Evolutionary conservation across 2,888 invertebrate species (phyloP).

Genomic region (Chalcosyrphus nemorum): DNA sequence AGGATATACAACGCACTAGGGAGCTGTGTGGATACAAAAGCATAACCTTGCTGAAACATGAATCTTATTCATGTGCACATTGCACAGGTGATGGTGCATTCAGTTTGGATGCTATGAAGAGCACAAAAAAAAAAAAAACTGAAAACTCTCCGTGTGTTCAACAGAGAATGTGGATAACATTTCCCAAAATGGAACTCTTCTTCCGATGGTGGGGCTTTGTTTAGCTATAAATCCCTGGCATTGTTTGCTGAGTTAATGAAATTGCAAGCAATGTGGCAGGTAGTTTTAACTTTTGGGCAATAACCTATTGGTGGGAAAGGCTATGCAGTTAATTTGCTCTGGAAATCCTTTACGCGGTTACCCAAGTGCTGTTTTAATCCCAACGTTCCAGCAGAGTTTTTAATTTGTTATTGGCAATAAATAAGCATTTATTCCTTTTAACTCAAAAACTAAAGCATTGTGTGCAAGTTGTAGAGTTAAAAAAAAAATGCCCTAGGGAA

Average conservation of each 20-base stretch:
- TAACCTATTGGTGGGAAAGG: not conserved
- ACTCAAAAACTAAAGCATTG: too few relatives aligned
- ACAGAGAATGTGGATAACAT: not conserved
- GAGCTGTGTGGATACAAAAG: not conserved
- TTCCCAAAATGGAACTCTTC: not conserved
- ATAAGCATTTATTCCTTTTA: too few relatives aligned
- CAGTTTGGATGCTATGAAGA: not conserved
- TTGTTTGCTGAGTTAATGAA: not conserved
- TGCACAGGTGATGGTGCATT: not conserved
- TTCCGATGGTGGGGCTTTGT: not conserved
- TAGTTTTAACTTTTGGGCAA: not conserved
- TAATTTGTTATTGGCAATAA: too few relatives aligned
- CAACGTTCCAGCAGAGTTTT: too few relatives aligned
- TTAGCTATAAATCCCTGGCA: not conserved
- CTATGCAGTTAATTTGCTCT: not conserved
- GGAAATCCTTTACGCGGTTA: too few relatives aligned
- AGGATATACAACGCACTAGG: constrained; percentile 27
- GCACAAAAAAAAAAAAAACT: not conserved
- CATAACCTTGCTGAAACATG: not conserved
- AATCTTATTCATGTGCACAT: not conserved
- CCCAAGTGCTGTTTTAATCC: too few relatives aligned
- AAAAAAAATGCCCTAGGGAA: too few relatives aligned
- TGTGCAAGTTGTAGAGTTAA: too few relatives aligned
- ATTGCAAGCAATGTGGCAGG: not conserved
- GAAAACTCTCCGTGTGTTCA: not conserved